These are phyloP conservation scores for Diadophis punctatus DNA, from an alignment of 2,113 vertebrate species.

Conservation along the genomic window DNA sequence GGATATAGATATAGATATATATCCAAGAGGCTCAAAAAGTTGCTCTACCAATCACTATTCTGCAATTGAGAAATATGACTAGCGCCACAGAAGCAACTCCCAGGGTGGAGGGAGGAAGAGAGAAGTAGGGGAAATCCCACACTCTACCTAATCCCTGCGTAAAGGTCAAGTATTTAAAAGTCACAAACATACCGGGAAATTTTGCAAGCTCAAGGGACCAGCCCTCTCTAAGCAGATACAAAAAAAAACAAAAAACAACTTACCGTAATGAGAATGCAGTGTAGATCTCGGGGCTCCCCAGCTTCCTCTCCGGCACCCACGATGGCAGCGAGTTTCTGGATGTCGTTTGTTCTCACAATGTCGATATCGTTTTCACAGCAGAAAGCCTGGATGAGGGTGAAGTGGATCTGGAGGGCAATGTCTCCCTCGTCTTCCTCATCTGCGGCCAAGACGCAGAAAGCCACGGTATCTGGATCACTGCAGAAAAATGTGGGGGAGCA, in stretches of 20 bases:
- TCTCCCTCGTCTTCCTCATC: constrained; percentile 93
- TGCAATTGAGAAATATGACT: not conserved
- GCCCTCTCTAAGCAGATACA: not conserved
- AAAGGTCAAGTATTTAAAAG: no score
- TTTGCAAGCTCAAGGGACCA: not conserved
- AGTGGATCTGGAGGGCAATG: constrained; percentile 96
- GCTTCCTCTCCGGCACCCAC: constrained; percentile 78
- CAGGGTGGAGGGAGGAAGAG: no score
- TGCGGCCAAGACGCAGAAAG: constrained; percentile 89
- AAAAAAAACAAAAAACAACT: constrained; percentile 36
- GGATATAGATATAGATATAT: no score
- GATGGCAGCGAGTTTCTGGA: constrained; percentile 81
- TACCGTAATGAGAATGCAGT: constrained; percentile 97
- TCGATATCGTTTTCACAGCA: constrained; percentile 98
- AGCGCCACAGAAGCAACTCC: not conserved
- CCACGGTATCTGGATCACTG: constrained; percentile 95
- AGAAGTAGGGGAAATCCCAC: not conserved
- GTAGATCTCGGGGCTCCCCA: constrained; percentile 84
- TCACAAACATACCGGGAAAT: not conserved
- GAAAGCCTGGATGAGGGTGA: constrained; percentile 96
- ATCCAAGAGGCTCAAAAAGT: no score
- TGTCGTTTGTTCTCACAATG: constrained; percentile 89
- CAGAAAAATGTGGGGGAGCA: not conserved
- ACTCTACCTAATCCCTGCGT: not conserved
- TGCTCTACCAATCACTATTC: not conserved